Evolutionary conservation across 2,113 vertebrate species (phyloP), one percentile per base, ranked within the genome.

Genomic region (Apodemus speciosus): DNA sequence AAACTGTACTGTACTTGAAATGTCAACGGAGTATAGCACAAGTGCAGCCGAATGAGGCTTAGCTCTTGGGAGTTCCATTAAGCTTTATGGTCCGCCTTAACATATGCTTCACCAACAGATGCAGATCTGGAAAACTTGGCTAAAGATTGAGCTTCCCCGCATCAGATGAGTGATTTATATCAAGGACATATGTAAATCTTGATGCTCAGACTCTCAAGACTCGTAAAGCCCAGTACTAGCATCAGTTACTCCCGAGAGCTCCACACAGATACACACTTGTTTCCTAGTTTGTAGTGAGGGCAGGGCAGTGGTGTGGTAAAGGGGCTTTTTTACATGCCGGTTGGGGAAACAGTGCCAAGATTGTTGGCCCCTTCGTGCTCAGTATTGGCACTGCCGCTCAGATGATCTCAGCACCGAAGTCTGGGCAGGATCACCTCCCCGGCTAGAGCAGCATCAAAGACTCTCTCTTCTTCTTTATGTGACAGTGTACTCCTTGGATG

Each of bases 401-500:
- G 46, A 20, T 81, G 80, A 69, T 38, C 11, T 79, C 77, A 58
- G 27, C 91, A 11, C 18, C 27, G 46, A 23, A 18, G 53, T 81
- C n/a, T 43, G 49, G 56, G 49, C 4, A 40, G 66, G n/a, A 46
- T 85, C 68, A 35, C 43, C 30, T 94, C 27, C 35, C 72, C 62
- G 9, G 3, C 14, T 58, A 40, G 35, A 38, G 46, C 51, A 60
- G 11, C 46, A 87, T n/a, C 75, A 72, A 89, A 60, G 15, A 6
- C 62, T 60, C 91, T 89, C 40, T 95, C 92, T 93, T 60, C 53
- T 87, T 92, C 76, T 96, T 93, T 73, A 27, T 92, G 21, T 87
- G 49, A 51, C 90, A 99, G 99, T 99, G 76, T 99, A 98, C 96
- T 99, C 99, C 3, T 98, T 99, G 95, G 99, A 99, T 68, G 99